Evolutionary conservation across 2,888 invertebrate species (phyloP).

Genomic region (Suillia variegata): DNA sequence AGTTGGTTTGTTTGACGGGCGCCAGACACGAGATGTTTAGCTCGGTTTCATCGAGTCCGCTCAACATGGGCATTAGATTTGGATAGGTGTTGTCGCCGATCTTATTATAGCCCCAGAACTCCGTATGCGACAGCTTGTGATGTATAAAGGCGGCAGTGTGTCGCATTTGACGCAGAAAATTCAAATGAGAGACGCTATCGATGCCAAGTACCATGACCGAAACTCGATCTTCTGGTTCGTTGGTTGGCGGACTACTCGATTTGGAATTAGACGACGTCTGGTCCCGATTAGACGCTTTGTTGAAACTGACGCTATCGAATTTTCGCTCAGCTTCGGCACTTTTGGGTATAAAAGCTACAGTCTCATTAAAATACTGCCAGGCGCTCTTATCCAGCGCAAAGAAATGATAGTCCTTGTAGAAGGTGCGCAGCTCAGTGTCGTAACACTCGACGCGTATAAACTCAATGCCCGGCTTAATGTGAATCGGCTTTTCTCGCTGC

Average conservation of each 20-base stretch:
- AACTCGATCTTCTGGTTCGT: slow-evolving; percentile 39
- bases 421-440: slow-evolving; percentile 56
- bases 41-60: slow-evolving; percentile 73
- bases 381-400: slow-evolving; percentile 53
- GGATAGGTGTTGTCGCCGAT: slow-evolving; percentile 94
- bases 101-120: slow-evolving; percentile 89
- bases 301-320: slow-evolving; percentile 21
- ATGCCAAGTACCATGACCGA: slow-evolving; percentile 83
- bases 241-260: not conserved
- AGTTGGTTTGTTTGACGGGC: slow-evolving; percentile 63
- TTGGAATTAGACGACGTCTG: not conserved
- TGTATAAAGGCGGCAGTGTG: slow-evolving; percentile 68
- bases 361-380: not conserved
- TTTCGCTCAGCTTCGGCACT: not conserved
- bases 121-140: slow-evolving; percentile 64
- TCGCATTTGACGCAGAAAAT: slow-evolving; percentile 84
- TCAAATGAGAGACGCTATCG: slow-evolving; percentile 84
- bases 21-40: slow-evolving; percentile 70
- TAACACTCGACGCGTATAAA: slow-evolving; percentile 73
- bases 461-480: slow-evolving; percentile 62
- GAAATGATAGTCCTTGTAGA: slow-evolving; percentile 73
- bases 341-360: not conserved
- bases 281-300: not conserved
- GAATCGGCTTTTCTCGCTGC: slow-evolving; percentile 29
- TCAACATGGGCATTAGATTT: slow-evolving; percentile 81